Evolutionary conservation across 2,113 vertebrate species (phyloP).

Genomic region (Climacteris rufus): DNA sequence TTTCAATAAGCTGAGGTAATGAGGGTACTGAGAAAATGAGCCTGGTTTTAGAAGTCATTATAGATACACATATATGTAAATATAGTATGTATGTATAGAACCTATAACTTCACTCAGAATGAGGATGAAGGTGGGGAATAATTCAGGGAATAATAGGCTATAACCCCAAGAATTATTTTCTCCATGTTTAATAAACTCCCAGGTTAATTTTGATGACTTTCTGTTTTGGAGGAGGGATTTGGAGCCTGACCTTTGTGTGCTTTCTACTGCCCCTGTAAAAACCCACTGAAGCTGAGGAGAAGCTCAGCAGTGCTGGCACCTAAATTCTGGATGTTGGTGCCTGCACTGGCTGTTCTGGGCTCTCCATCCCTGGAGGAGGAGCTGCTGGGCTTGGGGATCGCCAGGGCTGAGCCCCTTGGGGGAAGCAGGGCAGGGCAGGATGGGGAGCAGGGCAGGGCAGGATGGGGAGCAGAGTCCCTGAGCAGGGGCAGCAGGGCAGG

Average conservation of each 20-base stretch:
- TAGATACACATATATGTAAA: too few species aligned
- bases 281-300: neutral
- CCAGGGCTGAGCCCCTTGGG: neutral
- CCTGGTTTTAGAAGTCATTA: neutral
- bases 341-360: accelerated
- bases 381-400: neutral
- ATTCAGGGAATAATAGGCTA: neutral
- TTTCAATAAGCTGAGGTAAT: neutral
- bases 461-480: neutral
- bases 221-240: neutral
- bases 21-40: neutral
- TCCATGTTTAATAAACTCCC: neutral
- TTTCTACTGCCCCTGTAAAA: neutral
- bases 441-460: neutral
- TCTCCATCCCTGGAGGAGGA: neutral
- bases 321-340: neutral
- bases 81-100: neutral
- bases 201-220: neutral
- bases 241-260: neutral
- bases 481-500: neutral
- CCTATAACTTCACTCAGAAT: neutral
- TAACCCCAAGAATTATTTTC: neutral
- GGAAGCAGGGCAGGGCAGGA: neutral
- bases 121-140: neutral
- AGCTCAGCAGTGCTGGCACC: neutral